Conservation (phyloP, 1,140 invertebrate genomes). For the Diachasmimorpha longicaudata region DNA sequence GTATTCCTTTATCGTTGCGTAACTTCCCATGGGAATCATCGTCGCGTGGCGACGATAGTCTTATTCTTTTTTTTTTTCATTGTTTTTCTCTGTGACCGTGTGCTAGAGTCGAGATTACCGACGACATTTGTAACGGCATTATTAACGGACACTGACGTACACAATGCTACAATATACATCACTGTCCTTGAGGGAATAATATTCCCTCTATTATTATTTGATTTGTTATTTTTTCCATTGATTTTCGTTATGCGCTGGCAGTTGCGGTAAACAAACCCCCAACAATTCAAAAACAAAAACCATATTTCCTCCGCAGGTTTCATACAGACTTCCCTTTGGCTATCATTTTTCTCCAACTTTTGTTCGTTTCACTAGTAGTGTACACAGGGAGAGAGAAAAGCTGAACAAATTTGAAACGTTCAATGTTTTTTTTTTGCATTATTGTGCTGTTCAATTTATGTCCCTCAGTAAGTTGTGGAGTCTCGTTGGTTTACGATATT, state of each 20-base stretch:
- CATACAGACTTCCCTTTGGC: background rate
- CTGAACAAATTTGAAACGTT: background rate
- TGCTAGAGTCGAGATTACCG: background rate
- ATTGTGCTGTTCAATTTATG: slow-evolving; percentile 18
- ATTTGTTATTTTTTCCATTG: background rate
- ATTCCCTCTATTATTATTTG: background rate
- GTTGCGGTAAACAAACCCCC: background rate
- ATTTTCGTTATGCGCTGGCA: background rate
- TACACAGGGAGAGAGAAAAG: background rate
- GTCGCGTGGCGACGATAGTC: slow-evolving; percentile 11
- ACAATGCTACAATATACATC: slow-evolving; percentile 11
- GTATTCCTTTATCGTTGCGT: slow-evolving; percentile 20
- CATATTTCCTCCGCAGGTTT: background rate
- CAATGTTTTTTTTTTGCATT: background rate
- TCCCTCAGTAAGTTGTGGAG: slow-evolving; percentile 18
- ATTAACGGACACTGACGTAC: slow-evolving; percentile 22
- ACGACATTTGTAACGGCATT: slow-evolving; percentile 21
- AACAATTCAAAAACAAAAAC: background rate
- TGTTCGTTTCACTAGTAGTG: background rate
- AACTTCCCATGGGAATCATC: slow-evolving; percentile 19
- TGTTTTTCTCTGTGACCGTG: background rate
- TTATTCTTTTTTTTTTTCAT: background rate
- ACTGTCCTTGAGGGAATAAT: background rate
- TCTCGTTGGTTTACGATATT: slow-evolving; percentile 7
- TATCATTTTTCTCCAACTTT: background rate